Conservation (phyloP, 1,140 invertebrate genomes). For the Trypoxylus dichotomus region DNA sequence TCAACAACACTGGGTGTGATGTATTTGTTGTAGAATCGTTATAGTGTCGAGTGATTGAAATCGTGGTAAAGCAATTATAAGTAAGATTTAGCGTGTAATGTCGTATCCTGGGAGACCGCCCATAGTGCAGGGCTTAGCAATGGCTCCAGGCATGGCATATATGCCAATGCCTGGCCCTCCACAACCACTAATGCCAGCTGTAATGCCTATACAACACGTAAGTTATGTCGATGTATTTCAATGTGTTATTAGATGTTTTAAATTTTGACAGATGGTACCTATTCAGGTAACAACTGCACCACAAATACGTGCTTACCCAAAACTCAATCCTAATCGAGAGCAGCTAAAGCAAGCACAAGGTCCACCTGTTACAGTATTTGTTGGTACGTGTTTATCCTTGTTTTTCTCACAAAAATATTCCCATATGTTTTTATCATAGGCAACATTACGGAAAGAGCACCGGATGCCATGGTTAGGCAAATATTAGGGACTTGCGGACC, state of each 20-base stretch:
- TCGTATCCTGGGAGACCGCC: constrained; percentile 60
- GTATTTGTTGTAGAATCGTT: constrained; percentile 4
- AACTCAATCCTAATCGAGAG: constrained; percentile 51
- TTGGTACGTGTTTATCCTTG: constrained; percentile 56
- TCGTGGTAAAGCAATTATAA: not conserved
- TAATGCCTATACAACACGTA: constrained; percentile 59
- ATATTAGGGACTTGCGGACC: constrained; percentile 89
- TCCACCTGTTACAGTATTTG: constrained; percentile 95
- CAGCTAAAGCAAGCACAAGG: constrained; percentile 62
- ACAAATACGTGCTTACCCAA: constrained; percentile 52
- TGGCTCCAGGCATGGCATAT: constrained; percentile 56
- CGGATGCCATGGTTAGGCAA: constrained; percentile 92
- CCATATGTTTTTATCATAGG: constrained; percentile 59
- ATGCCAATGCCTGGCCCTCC: constrained; percentile 55
- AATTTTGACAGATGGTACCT: constrained; percentile 52
- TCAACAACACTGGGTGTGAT: constrained; percentile 14
- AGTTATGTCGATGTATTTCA: constrained; percentile 42
- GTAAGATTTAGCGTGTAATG: constrained; percentile 46
- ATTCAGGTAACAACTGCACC: constrained; percentile 58
- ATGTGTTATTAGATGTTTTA: constrained; percentile 38
- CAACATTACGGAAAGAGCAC: constrained; percentile 94
- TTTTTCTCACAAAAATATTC: not conserved
- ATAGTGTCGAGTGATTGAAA: not conserved
- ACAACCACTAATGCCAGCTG: constrained; percentile 56
- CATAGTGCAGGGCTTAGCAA: constrained; percentile 58